These are phyloP conservation scores for Diarsia dahlii DNA, from an alignment of 2,888 invertebrate genomes.

Conservation along the genomic window DNA sequence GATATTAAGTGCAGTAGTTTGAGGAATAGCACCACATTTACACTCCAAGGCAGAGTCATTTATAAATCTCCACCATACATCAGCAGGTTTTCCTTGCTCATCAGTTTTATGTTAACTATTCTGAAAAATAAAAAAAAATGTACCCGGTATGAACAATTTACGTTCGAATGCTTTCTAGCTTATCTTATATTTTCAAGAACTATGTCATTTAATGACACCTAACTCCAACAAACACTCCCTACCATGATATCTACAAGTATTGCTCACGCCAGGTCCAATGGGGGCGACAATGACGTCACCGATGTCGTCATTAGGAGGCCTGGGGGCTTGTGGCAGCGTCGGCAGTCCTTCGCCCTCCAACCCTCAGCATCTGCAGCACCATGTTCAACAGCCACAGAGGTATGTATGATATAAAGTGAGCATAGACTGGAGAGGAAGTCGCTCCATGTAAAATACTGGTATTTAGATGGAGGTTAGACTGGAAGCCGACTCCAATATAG, in stretches of 20 bases:
- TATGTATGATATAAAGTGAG: constrained; percentile 53
- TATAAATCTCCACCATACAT: too few species aligned
- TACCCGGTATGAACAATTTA: not conserved
- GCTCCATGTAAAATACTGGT: too few species aligned
- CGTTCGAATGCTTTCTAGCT: not conserved
- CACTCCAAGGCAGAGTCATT: too few species aligned
- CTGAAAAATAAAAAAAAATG: not conserved
- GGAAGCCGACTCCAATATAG: too few species aligned
- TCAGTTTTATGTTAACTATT: too few species aligned
- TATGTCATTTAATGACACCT: not conserved
- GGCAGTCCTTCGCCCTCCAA: constrained; percentile 93
- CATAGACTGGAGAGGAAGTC: not conserved
- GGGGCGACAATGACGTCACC: constrained; percentile 85
- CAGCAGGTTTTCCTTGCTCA: too few species aligned
- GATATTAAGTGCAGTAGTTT: too few species aligned
- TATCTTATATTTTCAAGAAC: not conserved
- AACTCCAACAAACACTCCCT: not conserved
- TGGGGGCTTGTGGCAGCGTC: constrained; percentile 90
- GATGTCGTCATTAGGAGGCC: constrained; percentile 82
- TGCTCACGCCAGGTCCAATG: constrained; percentile 79
- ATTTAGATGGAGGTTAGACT: too few species aligned
- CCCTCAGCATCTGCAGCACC: constrained; percentile 90
- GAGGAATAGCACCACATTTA: too few species aligned
- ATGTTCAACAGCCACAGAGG: constrained; percentile 90
- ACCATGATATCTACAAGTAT: constrained; percentile 28